A percentile compares a stretch with the other conserved stretches of the same genome.
phyloP scores from a whole-genome alignment of 1,140 invertebrate species.

The Caenorhabditis elegans region DNA sequence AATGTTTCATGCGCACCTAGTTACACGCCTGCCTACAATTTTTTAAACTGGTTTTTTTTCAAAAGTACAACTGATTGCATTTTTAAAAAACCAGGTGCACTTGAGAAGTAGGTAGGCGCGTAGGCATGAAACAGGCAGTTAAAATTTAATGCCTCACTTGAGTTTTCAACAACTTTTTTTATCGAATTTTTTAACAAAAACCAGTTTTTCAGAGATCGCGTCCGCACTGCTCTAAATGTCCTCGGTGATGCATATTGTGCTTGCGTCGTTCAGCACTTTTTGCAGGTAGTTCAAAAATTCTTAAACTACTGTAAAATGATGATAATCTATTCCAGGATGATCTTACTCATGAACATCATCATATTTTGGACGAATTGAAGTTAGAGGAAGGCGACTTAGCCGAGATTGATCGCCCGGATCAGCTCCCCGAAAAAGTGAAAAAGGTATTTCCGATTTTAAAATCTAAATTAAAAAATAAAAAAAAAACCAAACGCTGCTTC shows the following conservation, averaged over 20 bases:
- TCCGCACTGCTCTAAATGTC: slow-evolving; percentile 92
- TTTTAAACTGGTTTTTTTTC: no score
- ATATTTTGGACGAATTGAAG: neutral
- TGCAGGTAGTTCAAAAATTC: slow-evolving; percentile 25
- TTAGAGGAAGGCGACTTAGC: neutral
- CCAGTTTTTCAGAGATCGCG: slow-evolving; percentile 78
- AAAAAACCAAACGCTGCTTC: neutral
- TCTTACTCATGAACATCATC: neutral
- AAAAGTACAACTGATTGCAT: no score
- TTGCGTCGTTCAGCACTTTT: slow-evolving; percentile 77
- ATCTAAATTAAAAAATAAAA: no score
- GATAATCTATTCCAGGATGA: neutral
- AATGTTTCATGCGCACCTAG: no score
- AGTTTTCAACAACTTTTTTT: no score
- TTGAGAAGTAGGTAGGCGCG: no score
- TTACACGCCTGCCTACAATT: no score
- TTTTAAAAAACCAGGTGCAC: no score
- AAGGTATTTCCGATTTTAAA: no score
- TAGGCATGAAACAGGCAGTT: no score
- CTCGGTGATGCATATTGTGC: slow-evolving; percentile 89
- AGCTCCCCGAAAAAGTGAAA: neutral
- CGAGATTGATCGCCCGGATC: neutral
- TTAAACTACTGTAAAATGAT: neutral
- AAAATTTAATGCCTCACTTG: no score
- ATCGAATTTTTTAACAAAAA: no score